Conservation (phyloP, 2,797 vertebrate genomes). For the Moxostoma hubbsi region DNA sequence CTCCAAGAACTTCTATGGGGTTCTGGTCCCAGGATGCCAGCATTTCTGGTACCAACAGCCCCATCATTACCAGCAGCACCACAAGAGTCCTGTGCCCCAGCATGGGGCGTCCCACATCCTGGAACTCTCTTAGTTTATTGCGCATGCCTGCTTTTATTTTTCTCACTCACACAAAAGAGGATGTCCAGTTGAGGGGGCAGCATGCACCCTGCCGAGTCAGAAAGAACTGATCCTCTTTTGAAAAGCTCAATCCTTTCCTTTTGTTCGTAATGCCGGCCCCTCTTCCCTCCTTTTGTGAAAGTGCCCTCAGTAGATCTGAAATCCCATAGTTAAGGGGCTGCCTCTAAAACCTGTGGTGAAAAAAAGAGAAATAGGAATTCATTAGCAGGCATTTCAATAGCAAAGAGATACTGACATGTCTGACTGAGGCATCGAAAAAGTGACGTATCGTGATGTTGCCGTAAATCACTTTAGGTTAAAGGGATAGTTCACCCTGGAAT, state of each 20-base stretch:
- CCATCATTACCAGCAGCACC: slow-evolving; percentile 73
- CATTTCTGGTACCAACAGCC: slow-evolving; percentile 70
- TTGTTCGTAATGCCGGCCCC: slow-evolving; percentile 53
- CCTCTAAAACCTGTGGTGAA: slow-evolving; percentile 69
- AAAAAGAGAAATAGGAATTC: slow-evolving; percentile 56
- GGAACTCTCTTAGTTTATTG: slow-evolving; percentile 57
- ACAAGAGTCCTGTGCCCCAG: slow-evolving; percentile 81
- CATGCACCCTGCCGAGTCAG: slow-evolving; percentile 69
- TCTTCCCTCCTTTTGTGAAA: slow-evolving; percentile 56
- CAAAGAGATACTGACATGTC: slow-evolving; percentile 30
- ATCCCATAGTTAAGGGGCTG: slow-evolving; percentile 65
- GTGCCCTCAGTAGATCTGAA: slow-evolving; percentile 65
- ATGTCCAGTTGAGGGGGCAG: slow-evolving; percentile 67
- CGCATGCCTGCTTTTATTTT: slow-evolving; percentile 68
- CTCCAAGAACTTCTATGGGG: slow-evolving; percentile 78
- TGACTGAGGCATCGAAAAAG: slow-evolving; percentile 32
- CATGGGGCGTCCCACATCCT: slow-evolving; percentile 31
- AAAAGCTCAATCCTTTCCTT: slow-evolving; percentile 56
- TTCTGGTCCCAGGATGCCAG: slow-evolving; percentile 77
- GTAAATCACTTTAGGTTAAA: slow-evolving; percentile 24
- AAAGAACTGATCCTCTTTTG: slow-evolving; percentile 57
- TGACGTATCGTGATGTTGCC: background rate
- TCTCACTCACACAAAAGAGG: slow-evolving; percentile 60
- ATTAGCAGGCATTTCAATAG: slow-evolving; percentile 55
- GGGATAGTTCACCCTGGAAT: background rate